Evolutionary conservation across 2,797 vertebrate genomes (phyloP), one percentile per base, ranked within the genome.

Genomic region (Apogon hyalosoma): DNA sequence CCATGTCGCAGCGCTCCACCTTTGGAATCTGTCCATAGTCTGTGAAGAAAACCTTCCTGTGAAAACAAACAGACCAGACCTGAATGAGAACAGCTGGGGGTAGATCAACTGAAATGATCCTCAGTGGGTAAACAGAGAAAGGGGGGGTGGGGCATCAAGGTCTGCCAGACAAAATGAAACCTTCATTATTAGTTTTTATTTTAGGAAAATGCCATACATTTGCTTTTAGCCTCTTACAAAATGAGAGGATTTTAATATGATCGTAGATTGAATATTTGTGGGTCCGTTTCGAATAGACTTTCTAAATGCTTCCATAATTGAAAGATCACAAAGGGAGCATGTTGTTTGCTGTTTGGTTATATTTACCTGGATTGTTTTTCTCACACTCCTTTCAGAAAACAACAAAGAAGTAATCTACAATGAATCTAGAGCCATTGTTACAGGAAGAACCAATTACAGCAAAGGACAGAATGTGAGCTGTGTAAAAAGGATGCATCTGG

Each of bases 21-120:
- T 98, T 98, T 0, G 96, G 96, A 84, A 97, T 98, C 93, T 97
- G 96, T 41, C 96, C 96, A 0, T 97, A 97, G 92, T 97, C 96
- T 0, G 97, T 97, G 92, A 98, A 98, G 89, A 98, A 98, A 39
- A 97, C 93, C 80, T 98, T 98, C 90, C 96, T 97, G 87, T 0
- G 50, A 45, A 57, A 19, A 71, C 15, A 78, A 11, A 24, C 49
- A 11, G 28, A 47, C 14, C 40, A 69, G 43, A 46, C 2, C 6
- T 46, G 41, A 50, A 43, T 42, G 40, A 75, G 7, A 21, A 63
- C 6, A 19, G 16, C 73, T 4, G 38, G 49, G 14, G 43, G 53
- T 11, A 40, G n/a, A 63, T 41, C 7, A 38, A 45, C 2, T 60
- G 38, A 49, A 21, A 3, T 15, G 2, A 14, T 36, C 33, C 3